Evolutionary conservation across 2,797 vertebrate species (phyloP).

Genomic region (Botia kubotai): DNA sequence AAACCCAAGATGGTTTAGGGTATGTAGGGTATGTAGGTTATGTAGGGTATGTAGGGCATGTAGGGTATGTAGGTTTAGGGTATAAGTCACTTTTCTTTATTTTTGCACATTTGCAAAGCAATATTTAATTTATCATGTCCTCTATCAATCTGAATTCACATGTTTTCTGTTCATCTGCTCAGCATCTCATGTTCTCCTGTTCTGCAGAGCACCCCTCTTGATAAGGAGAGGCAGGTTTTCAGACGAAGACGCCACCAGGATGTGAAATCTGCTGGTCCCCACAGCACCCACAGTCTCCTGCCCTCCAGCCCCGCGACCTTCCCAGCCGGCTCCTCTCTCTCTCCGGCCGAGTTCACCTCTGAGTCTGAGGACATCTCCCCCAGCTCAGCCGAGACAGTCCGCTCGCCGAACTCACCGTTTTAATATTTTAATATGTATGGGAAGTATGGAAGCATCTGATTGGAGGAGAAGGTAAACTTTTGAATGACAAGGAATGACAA

Average conservation of each 20-base stretch:
- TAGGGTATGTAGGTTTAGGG: too few species aligned
- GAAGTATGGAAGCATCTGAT: neutral
- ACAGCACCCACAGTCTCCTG: conserved; percentile 72
- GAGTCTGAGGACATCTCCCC: conserved; percentile 94
- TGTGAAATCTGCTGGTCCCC: conserved; percentile 77
- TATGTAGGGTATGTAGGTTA: too few species aligned
- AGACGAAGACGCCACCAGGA: conserved; percentile 92
- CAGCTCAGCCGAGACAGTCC: conserved; percentile 91
- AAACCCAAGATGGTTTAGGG: too few species aligned
- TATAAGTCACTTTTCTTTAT: too few species aligned
- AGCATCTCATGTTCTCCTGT: neutral
- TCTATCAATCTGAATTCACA: neutral
- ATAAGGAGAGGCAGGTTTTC: conserved; percentile 99
- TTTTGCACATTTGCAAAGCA: neutral
- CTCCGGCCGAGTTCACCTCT: conserved; percentile 86
- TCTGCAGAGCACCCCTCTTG: conserved; percentile 96
- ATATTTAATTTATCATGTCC: too few species aligned
- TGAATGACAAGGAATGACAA: too few species aligned
- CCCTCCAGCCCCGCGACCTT: conserved; percentile 62
- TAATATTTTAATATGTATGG: conserved; percentile 69
- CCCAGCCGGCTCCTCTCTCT: conserved; percentile 69
- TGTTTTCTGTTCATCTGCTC: neutral
- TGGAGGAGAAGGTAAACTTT: neutral
- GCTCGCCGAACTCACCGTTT: conserved; percentile 94
- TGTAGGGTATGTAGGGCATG: too few species aligned